These are phyloP conservation scores for Leptobrachium leishanense DNA, from an alignment of 2,113 vertebrate species.

Conservation along the genomic window DNA sequence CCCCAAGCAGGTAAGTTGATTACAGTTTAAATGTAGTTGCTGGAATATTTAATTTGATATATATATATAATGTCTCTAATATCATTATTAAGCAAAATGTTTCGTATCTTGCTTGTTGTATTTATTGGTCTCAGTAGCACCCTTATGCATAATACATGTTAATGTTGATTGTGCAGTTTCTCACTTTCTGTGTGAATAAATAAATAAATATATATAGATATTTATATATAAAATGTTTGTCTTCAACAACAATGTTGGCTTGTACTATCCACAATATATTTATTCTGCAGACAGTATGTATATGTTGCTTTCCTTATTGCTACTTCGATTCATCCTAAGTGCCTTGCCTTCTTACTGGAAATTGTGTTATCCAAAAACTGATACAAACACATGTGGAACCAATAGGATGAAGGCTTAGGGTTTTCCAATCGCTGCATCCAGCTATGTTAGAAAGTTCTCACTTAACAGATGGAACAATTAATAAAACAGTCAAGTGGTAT, in stretches of 20 bases:
- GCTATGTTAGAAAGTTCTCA: slow-evolving; percentile 71
- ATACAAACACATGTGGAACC: slow-evolving; percentile 82
- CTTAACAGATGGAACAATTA: slow-evolving; percentile 77
- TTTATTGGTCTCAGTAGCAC: too few species aligned
- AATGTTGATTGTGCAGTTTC: too few species aligned
- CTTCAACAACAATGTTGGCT: background rate
- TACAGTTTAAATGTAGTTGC: too few species aligned
- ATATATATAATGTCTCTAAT: too few species aligned
- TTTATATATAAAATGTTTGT: background rate
- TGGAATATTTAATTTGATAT: too few species aligned
- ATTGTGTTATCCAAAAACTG: slow-evolving; percentile 77
- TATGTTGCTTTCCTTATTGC: slow-evolving; percentile 72
- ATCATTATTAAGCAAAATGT: too few species aligned
- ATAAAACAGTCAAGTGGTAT: slow-evolving; percentile 70
- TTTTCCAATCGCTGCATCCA: slow-evolving; percentile 68
- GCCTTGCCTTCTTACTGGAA: slow-evolving; percentile 78
- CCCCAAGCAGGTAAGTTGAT: too few species aligned
- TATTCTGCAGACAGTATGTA: slow-evolving; percentile 44
- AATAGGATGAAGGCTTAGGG: slow-evolving; percentile 76
- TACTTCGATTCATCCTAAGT: slow-evolving; percentile 74
- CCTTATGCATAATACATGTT: too few species aligned
- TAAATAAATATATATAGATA: too few species aligned
- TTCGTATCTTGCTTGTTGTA: too few species aligned
- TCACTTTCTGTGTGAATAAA: too few species aligned
- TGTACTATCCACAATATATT: background rate